Percentiles rank a stretch among this genome's conserved stretches.
Conservation (phyloP, 2,888 invertebrate species). For the Tuberolachnus salignus region DNA sequence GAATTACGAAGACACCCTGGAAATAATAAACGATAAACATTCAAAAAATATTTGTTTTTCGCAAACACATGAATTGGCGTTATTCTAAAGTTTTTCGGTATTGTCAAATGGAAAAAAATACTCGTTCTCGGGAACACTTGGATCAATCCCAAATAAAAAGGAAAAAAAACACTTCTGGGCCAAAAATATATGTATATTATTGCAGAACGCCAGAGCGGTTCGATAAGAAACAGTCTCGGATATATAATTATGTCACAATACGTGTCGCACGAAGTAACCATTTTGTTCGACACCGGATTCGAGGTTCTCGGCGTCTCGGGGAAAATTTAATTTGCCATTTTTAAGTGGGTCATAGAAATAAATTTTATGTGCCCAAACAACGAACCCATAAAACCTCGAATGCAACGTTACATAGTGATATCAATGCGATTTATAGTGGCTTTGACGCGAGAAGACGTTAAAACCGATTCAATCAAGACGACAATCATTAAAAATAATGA, state of each 20-base stretch:
- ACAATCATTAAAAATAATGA: too few relatives aligned
- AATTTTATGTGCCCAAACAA: neutral
- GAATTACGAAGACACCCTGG: neutral
- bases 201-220: neutral
- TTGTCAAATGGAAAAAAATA: neutral
- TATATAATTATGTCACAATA: neutral
- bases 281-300: neutral
- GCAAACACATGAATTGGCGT: neutral
- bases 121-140: neutral
- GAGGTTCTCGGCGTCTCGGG: too few relatives aligned
- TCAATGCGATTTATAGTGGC: neutral
- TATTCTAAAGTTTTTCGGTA: neutral
- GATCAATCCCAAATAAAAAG: neutral
- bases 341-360: too few relatives aligned
- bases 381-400: neutral
- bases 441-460: too few relatives aligned
- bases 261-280: neutral
- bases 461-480: too few relatives aligned
- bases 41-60: neutral
- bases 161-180: neutral
- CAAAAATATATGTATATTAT: neutral
- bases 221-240: neutral
- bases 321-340: too few relatives aligned
- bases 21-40: slow-evolving; percentile 3
- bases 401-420: neutral